Conservation (phyloP, 2,888 invertebrate genomes). For the Drosophila barbarae region DNA sequence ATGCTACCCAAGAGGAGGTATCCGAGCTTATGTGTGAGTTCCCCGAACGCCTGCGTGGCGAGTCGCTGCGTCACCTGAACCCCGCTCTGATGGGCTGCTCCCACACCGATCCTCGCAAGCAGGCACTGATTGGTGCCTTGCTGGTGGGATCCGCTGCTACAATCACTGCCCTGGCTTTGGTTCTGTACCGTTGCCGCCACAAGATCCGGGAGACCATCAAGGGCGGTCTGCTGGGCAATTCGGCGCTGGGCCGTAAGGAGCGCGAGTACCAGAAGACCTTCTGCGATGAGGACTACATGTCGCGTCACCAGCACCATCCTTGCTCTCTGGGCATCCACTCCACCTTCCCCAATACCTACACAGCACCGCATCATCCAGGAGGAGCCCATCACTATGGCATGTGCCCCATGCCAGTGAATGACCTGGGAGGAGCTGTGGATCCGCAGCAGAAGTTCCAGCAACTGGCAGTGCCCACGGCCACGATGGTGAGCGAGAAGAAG, state of each 20-base stretch:
- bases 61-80: constrained; percentile 84
- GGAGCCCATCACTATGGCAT: constrained; percentile 79
- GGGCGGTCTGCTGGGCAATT: constrained; percentile 81
- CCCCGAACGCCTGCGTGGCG: constrained; percentile 87
- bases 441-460: constrained; percentile 78
- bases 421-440: constrained; percentile 87
- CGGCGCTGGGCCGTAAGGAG: constrained; percentile 84
- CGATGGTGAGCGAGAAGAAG: constrained; percentile 76
- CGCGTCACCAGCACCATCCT: constrained; percentile 80
- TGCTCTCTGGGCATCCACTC: constrained; percentile 79
- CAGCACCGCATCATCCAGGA: constrained; percentile 79
- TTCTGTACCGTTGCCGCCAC: constrained; percentile 89
- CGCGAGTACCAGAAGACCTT: constrained; percentile 94
- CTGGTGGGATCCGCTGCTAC: constrained; percentile 87
- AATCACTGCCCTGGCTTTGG: constrained; percentile 85
- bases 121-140: constrained; percentile 88
- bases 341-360: constrained; percentile 78
- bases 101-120: constrained; percentile 88
- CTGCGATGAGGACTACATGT: constrained; percentile 90
- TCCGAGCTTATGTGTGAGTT: constrained; percentile 84
- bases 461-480: constrained; percentile 78
- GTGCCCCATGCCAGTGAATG: constrained; percentile 91
- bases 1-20: constrained; percentile 76
- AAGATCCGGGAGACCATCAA: constrained; percentile 90
- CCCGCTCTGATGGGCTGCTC: constrained; percentile 91